phyloP scores from a whole-genome alignment of 2,888 invertebrate species.

The Eilema caniola region DNA sequence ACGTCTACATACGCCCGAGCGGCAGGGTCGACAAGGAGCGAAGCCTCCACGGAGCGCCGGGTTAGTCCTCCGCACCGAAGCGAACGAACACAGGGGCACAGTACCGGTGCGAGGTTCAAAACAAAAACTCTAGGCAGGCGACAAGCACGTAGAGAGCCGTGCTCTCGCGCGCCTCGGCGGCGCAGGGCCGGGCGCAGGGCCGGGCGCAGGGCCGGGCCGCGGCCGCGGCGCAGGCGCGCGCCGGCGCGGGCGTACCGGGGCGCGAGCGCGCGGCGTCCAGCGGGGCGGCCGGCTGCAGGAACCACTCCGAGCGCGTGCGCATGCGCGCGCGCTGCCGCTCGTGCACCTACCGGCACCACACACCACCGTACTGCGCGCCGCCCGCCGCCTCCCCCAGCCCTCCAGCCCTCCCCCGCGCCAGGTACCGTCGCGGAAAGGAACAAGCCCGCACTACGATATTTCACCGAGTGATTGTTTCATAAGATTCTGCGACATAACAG shows the following conservation, averaged over 20 bases:
- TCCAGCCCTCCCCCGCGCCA: conserved; percentile 23
- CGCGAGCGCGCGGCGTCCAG: conserved; percentile 79
- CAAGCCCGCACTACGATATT: neutral
- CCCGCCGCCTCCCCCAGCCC: conserved; percentile 32
- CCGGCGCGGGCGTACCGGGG: conserved; percentile 72
- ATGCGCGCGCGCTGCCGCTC: conserved; percentile 98
- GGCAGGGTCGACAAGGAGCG: conserved; percentile 36
- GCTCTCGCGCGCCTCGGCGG: conserved; percentile 70
- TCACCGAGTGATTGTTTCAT: neutral
- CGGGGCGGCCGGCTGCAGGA: conserved; percentile 91
- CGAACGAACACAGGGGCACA: conserved; percentile 77
- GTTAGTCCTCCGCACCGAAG: conserved; percentile 80
- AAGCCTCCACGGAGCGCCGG: conserved; percentile 62
- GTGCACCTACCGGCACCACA: conserved; percentile 90
- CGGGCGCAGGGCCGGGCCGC: conserved; percentile 58
- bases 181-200: conserved; percentile 59
- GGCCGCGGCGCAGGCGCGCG: conserved; percentile 69
- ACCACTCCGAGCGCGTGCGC: conserved; percentile 99
- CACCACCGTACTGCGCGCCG: conserved; percentile 32
- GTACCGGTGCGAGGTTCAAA: conserved; percentile 83
- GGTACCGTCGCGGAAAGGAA: neutral
- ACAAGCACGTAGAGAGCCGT: conserved; percentile 84
- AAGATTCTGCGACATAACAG: neutral
- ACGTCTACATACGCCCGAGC: neutral
- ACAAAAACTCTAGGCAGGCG: conserved; percentile 87